Conservation (phyloP, 2,113 vertebrate genomes). For the Gymnorhina tibicen region DNA sequence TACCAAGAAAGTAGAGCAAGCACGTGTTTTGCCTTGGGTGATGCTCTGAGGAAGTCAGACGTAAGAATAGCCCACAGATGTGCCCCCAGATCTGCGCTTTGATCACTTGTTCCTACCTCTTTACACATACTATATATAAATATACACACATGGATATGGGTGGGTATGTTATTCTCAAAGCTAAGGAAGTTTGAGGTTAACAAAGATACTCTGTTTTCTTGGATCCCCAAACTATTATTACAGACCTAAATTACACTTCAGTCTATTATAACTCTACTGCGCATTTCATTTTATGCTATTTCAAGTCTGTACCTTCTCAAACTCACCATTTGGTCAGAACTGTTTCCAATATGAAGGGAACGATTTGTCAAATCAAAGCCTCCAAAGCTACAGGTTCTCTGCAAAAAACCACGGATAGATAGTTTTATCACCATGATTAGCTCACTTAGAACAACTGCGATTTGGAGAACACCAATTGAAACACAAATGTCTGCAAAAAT, state of each 20-base stretch:
- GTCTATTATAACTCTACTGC: not conserved
- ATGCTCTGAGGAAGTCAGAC: not conserved
- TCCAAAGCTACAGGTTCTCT: conserved; percentile 98
- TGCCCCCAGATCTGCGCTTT: not conserved
- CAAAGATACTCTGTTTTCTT: not conserved
- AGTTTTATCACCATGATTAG: not conserved
- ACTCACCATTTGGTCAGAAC: conserved; percentile 85
- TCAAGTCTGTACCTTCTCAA: not conserved
- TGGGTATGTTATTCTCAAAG: conserved; percentile 24
- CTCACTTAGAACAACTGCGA: not conserved
- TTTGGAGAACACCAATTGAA: conserved; percentile 14
- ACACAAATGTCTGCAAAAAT: conserved; percentile 54
- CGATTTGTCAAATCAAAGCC: conserved; percentile 96
- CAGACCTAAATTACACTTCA: not conserved
- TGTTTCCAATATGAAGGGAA: conserved; percentile 87
- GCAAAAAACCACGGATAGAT: not conserved
- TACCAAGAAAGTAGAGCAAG: not conserved
- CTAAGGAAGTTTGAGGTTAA: conserved; percentile 19
- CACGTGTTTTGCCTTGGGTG: not conserved
- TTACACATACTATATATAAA: not conserved
- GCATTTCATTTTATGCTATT: not conserved
- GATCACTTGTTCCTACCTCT: not conserved
- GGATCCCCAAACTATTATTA: conserved; percentile 28
- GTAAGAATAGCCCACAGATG: not conserved
- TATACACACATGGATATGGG: not conserved